Conservation (phyloP, 2,888 invertebrate species). For the Carcina quercana region DNA sequence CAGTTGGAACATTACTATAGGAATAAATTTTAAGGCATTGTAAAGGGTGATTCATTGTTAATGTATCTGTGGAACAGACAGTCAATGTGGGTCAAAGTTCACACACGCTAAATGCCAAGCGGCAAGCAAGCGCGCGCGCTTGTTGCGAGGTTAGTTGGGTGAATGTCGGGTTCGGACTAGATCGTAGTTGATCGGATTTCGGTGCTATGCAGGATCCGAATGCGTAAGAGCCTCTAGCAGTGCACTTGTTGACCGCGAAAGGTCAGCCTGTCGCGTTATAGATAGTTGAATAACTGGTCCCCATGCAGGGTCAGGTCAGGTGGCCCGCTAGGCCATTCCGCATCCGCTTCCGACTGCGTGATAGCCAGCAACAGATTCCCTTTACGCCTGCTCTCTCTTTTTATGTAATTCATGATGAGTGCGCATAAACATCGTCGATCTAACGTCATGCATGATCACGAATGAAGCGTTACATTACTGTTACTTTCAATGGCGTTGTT, state of each 20-base stretch:
- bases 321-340: constrained; percentile 41
- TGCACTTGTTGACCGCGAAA: constrained; percentile 25
- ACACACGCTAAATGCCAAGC: constrained; percentile 44
- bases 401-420: constrained; percentile 35
- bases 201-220: constrained; percentile 8
- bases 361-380: constrained; percentile 30
- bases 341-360: constrained; percentile 57
- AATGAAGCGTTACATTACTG: constrained; percentile 14
- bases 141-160: constrained; percentile 35
- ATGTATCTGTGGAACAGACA: too few relatives aligned
- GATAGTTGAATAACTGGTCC: constrained; percentile 57
- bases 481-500: too few relatives aligned
- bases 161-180: constrained; percentile 25
- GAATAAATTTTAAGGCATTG: too few relatives aligned
- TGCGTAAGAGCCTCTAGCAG: constrained; percentile 19
- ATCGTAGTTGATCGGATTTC: constrained; percentile 2
- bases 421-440: constrained; percentile 10
- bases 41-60: too few relatives aligned
- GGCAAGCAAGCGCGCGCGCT: constrained; percentile 20
- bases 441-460: constrained; percentile 28
- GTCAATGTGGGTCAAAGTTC: constrained; percentile 20
- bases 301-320: constrained; percentile 52
- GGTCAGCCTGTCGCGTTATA: constrained; percentile 50
- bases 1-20: too few relatives aligned
- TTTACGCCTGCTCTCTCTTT: constrained; percentile 50